Percentiles rank a stretch among this genome's conserved stretches.
Conservation (phyloP, 2,888 invertebrate species). For the Andrena marginata region DNA sequence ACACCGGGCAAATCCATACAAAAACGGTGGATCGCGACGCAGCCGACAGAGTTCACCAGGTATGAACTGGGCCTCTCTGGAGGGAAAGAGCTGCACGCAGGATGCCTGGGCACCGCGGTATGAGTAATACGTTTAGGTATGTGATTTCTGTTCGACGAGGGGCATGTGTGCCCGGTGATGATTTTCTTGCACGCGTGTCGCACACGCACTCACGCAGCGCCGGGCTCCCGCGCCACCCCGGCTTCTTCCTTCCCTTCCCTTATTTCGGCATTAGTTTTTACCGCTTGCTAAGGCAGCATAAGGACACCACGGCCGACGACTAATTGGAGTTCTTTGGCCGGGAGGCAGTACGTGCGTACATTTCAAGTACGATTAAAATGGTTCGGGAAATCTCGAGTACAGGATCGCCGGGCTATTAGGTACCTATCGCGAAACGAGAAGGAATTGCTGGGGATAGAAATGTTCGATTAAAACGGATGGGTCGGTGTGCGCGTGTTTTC, state of each 20-base stretch:
- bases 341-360: constrained; percentile 54
- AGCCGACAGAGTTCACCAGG: constrained; percentile 42
- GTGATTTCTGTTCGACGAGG: constrained; percentile 38
- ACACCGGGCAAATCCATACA: background rate
- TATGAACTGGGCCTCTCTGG: constrained; percentile 30
- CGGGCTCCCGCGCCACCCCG: constrained; percentile 31
- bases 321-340: constrained; percentile 69
- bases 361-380: constrained; percentile 61
- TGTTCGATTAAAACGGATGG: background rate
- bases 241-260: constrained; percentile 64
- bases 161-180: constrained; percentile 47
- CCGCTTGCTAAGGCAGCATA: constrained; percentile 46
- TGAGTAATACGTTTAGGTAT: constrained; percentile 66
- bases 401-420: constrained; percentile 13
- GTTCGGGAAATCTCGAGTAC: constrained; percentile 41
- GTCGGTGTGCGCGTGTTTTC: background rate
- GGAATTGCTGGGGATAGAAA: background rate
- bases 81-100: constrained; percentile 9
- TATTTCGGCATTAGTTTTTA: constrained; percentile 71
- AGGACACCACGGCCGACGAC: constrained; percentile 63
- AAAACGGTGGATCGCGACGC: constrained; percentile 45
- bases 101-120: constrained; percentile 39
- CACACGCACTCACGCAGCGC: constrained; percentile 49
- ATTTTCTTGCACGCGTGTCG: constrained; percentile 59
- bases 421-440: background rate